phyloP scores from a whole-genome alignment of 2,113 vertebrate species.

The Thalassarche chlororhynchos region DNA sequence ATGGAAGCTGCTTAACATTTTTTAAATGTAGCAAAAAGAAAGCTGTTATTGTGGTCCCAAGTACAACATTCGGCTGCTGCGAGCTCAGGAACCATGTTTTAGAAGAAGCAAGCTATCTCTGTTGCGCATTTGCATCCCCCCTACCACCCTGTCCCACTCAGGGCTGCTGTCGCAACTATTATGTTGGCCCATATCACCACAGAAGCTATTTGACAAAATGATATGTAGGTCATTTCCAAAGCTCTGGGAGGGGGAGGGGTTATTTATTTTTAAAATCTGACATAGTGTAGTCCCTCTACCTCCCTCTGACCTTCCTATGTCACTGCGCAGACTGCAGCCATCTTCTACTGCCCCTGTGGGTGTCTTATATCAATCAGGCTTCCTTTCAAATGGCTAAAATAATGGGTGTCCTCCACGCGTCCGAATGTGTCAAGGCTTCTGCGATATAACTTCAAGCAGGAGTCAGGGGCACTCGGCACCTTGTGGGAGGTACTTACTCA shows the following conservation, averaged over 20 bases:
- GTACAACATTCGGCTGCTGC: neutral
- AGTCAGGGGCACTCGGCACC: slow-evolving; percentile 1
- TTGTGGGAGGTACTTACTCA: slow-evolving; percentile 42
- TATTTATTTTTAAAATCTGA: slow-evolving; percentile 45
- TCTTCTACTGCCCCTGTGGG: slow-evolving; percentile 55
- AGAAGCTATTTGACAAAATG: neutral
- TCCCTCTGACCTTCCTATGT: slow-evolving; percentile 56
- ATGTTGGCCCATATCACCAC: neutral
- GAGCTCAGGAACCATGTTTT: fast-evolving
- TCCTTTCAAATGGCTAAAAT: slow-evolving; percentile 53
- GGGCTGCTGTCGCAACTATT: neutral
- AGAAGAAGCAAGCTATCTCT: neutral
- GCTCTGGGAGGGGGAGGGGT: neutral
- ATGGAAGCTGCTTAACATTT: neutral
- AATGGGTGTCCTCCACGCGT: slow-evolving; percentile 51
- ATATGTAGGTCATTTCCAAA: neutral
- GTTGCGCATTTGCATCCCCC: neutral
- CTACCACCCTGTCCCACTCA: neutral
- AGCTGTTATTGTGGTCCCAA: neutral
- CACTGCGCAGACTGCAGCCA: slow-evolving; percentile 4
- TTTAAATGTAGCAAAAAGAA: neutral
- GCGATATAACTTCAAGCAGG: neutral
- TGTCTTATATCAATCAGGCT: slow-evolving; percentile 59
- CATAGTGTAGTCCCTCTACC: neutral
- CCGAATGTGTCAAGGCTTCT: slow-evolving; percentile 54